A percentile compares a stretch with the other conserved stretches of the same genome.
Evolutionary conservation across 2,888 invertebrate species (phyloP).

Genomic region (Brachycybe producta): DNA sequence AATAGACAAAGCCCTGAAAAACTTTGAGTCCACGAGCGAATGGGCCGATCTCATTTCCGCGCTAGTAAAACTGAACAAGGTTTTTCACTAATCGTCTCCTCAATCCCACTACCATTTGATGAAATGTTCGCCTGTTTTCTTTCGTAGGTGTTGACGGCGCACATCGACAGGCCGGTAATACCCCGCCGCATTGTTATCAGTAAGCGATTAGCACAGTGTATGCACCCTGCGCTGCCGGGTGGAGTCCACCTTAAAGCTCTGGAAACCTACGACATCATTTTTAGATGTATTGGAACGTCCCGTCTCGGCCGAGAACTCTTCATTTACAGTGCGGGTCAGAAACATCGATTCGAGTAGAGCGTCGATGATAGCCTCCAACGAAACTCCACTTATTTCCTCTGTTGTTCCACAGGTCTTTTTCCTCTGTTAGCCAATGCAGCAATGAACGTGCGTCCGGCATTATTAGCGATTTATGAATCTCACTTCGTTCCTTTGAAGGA

Average conservation of each 20-base stretch:
- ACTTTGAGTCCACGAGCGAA: conserved; percentile 86
- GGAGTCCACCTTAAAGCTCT: conserved; percentile 83
- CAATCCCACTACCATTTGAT: conserved; percentile 15
- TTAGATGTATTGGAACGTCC: conserved; percentile 72
- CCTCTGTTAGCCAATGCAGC: conserved; percentile 78
- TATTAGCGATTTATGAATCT: conserved; percentile 70
- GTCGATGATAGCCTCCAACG: too few species aligned
- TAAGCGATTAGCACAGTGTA: conserved; percentile 81
- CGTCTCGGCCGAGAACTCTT: conserved; percentile 64
- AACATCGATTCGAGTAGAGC: too few species aligned
- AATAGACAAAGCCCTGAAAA: conserved; percentile 75
- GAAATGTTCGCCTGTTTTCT: conserved; percentile 21
- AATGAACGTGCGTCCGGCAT: conserved; percentile 70
- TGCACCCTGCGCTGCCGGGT: conserved; percentile 80
- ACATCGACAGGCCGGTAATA: conserved; percentile 70
- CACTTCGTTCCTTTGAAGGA: conserved; percentile 73
- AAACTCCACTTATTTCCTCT: not conserved
- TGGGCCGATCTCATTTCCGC: conserved; percentile 90
- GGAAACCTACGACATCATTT: conserved; percentile 81
- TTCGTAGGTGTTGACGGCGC: conserved; percentile 55
- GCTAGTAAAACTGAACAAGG: conserved; percentile 77
- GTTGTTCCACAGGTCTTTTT: conserved; percentile 50
- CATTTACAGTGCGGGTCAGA: conserved; percentile 58
- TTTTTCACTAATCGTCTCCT: conserved; percentile 30
- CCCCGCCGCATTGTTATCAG: conserved; percentile 75